Evolutionary conservation across 2,797 vertebrate genomes (phyloP).

Genomic region (Eulemur rubriventer): DNA sequence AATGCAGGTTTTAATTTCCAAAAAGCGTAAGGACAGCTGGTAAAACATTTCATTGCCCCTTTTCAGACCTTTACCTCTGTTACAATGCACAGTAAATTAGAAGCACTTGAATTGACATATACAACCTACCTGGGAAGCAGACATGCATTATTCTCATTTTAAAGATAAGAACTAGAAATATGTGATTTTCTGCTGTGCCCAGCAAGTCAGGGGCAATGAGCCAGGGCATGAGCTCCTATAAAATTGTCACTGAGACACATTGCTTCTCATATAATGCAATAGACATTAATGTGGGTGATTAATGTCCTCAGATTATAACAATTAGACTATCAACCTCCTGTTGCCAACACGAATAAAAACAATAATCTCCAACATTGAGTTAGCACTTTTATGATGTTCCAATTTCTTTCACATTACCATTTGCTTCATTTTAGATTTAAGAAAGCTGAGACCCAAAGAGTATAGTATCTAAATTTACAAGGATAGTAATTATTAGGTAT

Average conservation of each 20-base stretch:
- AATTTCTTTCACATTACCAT: neutral
- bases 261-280: neutral
- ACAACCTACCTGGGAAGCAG: neutral
- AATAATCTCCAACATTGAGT: neutral
- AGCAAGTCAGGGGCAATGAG: neutral
- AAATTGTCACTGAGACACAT: neutral
- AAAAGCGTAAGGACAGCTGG: too few species aligned
- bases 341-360: neutral
- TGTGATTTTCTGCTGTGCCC: neutral
- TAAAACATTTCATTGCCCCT: too few species aligned
- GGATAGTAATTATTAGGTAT: neutral
- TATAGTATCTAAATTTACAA: neutral
- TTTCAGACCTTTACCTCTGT: too few species aligned
- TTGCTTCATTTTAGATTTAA: neutral
- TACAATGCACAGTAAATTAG: neutral
- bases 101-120: neutral
- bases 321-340: neutral
- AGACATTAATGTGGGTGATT: neutral
- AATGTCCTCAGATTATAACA: neutral
- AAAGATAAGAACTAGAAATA: neutral
- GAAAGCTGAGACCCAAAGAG: neutral
- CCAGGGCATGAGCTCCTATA: neutral
- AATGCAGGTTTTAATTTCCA: too few species aligned
- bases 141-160: neutral
- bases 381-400: neutral